A percentile compares a stretch with the other conserved stretches of the same genome.
Conservation (phyloP, 2,113 vertebrate species). For the Cygnus atratus region DNA sequence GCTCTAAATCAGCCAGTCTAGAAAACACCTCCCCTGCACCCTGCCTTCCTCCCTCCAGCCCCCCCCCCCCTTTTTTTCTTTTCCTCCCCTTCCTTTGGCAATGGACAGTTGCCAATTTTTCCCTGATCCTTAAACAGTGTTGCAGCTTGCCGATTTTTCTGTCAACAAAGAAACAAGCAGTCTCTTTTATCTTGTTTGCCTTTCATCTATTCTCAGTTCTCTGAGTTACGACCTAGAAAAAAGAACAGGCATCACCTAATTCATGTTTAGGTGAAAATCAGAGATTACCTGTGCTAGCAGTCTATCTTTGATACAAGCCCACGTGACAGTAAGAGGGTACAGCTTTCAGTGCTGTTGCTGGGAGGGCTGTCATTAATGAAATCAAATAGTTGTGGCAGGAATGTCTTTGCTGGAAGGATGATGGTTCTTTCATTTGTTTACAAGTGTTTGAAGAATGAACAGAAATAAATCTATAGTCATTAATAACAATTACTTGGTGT, state of each 20-base stretch:
- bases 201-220: conserved; percentile 3
- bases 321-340: not conserved
- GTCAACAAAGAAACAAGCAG: not conserved
- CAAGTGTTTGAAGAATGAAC: not conserved
- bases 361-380: not conserved
- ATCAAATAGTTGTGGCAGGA: fast-evolving
- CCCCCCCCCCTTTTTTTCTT: not conserved
- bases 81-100: not conserved
- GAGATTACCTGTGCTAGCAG: not conserved
- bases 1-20: not conserved
- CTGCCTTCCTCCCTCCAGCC: too few relatives aligned
- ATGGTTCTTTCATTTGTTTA: not conserved
- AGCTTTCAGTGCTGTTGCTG: not conserved
- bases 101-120: not conserved
- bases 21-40: not conserved
- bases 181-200: not conserved
- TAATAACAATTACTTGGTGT: not conserved
- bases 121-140: not conserved
- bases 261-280: not conserved
- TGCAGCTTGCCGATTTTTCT: not conserved
- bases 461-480: not conserved
- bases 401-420: not conserved
- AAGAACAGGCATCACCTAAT: not conserved
- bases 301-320: not conserved
- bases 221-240: not conserved